A percentile compares a stretch with the other conserved stretches of the same genome.
Evolutionary conservation across 2,888 invertebrate species (phyloP).

Genomic region (Seira musarum): DNA sequence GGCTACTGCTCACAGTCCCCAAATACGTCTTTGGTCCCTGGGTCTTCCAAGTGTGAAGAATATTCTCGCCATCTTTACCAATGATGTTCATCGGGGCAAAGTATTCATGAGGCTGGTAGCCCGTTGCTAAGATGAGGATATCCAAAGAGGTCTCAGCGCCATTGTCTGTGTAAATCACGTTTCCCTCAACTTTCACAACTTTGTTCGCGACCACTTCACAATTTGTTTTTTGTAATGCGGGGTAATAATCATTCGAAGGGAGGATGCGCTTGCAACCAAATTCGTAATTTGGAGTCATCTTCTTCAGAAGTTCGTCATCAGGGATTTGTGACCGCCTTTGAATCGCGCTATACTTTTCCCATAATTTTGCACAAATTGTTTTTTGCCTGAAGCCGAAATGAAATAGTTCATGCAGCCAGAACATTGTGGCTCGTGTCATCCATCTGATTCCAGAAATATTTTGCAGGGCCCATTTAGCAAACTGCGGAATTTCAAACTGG

Average conservation of each 20-base stretch:
- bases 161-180: slow-evolving; percentile 53
- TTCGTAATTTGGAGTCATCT: slow-evolving; percentile 50
- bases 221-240: slow-evolving; percentile 43
- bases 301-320: slow-evolving; percentile 35
- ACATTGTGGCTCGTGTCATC: slow-evolving; percentile 35
- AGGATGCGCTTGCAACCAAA: slow-evolving; percentile 61
- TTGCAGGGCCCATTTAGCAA: slow-evolving; percentile 36
- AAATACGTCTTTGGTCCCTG: slow-evolving; percentile 53
- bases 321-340: slow-evolving; percentile 36
- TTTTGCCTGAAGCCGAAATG: slow-evolving; percentile 41
- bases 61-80: slow-evolving; percentile 47
- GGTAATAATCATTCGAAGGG: slow-evolving; percentile 52
- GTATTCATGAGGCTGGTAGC: slow-evolving; percentile 64
- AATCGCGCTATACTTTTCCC: slow-evolving; percentile 24
- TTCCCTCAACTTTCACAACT: slow-evolving; percentile 39
- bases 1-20: slow-evolving; percentile 46
- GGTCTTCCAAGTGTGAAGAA: slow-evolving; percentile 50
- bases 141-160: slow-evolving; percentile 50
- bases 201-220: slow-evolving; percentile 33
- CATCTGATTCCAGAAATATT: slow-evolving; percentile 50
- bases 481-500: slow-evolving; percentile 38
- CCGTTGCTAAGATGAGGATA: slow-evolving; percentile 64
- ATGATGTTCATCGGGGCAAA: slow-evolving; percentile 61
- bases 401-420: slow-evolving; percentile 41
- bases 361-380: slow-evolving; percentile 32